phyloP scores from a whole-genome alignment of 2,797 vertebrate species.

The Sternotherus odoratus region DNA sequence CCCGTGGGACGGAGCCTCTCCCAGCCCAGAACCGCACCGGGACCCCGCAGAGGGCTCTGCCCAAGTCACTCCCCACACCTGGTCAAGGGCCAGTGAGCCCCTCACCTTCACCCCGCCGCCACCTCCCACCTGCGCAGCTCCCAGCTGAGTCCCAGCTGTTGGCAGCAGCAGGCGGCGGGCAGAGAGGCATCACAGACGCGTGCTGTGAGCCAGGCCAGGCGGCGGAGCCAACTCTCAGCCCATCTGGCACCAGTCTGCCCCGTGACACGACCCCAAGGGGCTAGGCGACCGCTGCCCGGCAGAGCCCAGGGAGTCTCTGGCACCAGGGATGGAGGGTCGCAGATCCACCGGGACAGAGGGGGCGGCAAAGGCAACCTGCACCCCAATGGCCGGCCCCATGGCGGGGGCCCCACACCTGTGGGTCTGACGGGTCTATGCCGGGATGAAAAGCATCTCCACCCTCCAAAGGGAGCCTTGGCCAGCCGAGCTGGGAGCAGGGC shows the following conservation, averaged over 20 bases:
- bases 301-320: too few relatives aligned
- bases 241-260: too few relatives aligned
- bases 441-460: too few relatives aligned
- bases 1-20: not conserved
- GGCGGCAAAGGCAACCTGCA: not conserved
- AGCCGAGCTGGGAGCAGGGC: not conserved
- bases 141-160: not conserved
- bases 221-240: not conserved
- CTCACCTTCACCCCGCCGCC: not conserved
- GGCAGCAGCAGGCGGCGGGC: too few relatives aligned
- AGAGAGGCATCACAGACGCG: too few relatives aligned
- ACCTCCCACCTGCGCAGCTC: too few relatives aligned
- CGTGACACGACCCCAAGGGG: too few relatives aligned
- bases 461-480: not conserved
- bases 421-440: not conserved
- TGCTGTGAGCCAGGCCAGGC: not conserved
- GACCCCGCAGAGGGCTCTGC: too few relatives aligned
- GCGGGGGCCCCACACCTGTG: not conserved
- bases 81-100: not conserved
- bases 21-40: not conserved
- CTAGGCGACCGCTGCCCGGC: too few relatives aligned
- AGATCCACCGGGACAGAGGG: not conserved
- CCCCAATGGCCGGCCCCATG: not conserved
- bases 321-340: not conserved
- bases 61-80: not conserved